A percentile compares a stretch with the other conserved stretches of the same genome.
Conservation (phyloP, 53 echinoderm and acorn worm species). For the Apostichopus leukothele region DNA sequence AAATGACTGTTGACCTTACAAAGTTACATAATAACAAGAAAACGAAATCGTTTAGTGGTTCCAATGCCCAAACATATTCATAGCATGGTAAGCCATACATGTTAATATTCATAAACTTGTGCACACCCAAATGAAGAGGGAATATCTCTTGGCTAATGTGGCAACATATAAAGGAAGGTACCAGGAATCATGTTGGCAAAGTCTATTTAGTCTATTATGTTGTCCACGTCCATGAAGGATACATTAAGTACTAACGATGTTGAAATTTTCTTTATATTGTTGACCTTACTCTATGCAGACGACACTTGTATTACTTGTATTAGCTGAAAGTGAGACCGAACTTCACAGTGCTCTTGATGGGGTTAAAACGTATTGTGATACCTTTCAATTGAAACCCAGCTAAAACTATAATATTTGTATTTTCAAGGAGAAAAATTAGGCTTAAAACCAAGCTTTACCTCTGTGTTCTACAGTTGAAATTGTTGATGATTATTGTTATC, state of each 20-base stretch:
- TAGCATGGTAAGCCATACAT: too few relatives aligned
- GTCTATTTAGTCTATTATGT: too few relatives aligned
- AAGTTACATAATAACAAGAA: too few relatives aligned
- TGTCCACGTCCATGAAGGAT: neutral
- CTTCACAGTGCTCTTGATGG: neutral
- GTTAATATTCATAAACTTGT: too few relatives aligned
- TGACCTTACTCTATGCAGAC: neutral
- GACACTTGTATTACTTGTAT: neutral
- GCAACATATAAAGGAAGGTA: too few relatives aligned
- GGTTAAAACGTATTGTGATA: neutral
- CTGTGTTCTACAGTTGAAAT: neutral
- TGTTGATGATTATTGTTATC: neutral
- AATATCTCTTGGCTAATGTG: too few relatives aligned
- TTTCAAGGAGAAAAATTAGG: neutral
- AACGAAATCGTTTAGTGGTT: too few relatives aligned
- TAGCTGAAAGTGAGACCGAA: neutral
- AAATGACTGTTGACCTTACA: too few relatives aligned
- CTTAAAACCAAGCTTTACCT: neutral
- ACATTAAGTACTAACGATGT: neutral
- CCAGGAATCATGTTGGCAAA: too few relatives aligned
- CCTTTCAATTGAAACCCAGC: neutral
- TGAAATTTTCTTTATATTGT: neutral
- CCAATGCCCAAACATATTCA: too few relatives aligned
- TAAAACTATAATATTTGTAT: neutral
- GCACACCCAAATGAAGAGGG: too few relatives aligned